Conservation (phyloP, 2,113 vertebrate species). For the Nesoenas mayeri region DNA sequence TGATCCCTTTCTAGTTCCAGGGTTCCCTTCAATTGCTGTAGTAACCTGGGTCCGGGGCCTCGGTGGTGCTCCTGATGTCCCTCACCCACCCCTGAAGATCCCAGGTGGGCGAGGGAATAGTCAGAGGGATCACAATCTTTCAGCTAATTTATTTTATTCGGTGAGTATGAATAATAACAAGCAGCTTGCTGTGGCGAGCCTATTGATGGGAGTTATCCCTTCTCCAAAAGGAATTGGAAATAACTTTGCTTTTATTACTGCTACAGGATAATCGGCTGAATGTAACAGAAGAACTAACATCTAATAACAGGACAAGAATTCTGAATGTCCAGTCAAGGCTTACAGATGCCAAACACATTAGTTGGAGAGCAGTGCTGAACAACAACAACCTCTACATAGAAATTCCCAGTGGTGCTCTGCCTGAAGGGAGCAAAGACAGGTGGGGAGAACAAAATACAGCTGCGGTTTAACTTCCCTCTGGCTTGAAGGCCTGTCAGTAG, state of each 20-base stretch:
- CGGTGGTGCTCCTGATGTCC: slow-evolving; percentile 99
- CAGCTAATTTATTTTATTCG: slow-evolving; percentile 95
- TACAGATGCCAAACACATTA: slow-evolving; percentile 83
- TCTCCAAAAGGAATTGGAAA: background rate
- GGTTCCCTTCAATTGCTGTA: slow-evolving; percentile 88
- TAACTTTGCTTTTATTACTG: background rate
- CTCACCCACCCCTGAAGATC: slow-evolving; percentile 99
- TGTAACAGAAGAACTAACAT: slow-evolving; percentile 91
- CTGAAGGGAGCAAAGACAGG: slow-evolving; percentile 98
- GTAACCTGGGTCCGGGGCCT: slow-evolving; percentile 99
- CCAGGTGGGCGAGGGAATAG: slow-evolving; percentile 99
- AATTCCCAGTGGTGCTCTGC: slow-evolving; percentile 90
- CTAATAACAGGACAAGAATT: slow-evolving; percentile 87
- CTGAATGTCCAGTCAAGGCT: slow-evolving; percentile 89
- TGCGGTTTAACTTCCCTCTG: fast-evolving
- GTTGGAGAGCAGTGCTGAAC: slow-evolving; percentile 91
- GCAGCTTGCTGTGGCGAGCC: background rate
- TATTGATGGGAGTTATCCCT: background rate
- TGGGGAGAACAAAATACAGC: slow-evolving; percentile 5
- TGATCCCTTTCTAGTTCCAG: slow-evolving; percentile 76
- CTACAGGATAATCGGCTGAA: slow-evolving; percentile 92
- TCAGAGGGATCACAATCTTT: slow-evolving; percentile 99
- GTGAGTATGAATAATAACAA: slow-evolving; percentile 79
- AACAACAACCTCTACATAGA: slow-evolving; percentile 89
- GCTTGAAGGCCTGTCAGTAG: background rate